Evolutionary conservation across 1,140 invertebrate species (phyloP), one percentile per base, ranked within the genome.

Genomic region (Lepidostoma basale): DNA sequence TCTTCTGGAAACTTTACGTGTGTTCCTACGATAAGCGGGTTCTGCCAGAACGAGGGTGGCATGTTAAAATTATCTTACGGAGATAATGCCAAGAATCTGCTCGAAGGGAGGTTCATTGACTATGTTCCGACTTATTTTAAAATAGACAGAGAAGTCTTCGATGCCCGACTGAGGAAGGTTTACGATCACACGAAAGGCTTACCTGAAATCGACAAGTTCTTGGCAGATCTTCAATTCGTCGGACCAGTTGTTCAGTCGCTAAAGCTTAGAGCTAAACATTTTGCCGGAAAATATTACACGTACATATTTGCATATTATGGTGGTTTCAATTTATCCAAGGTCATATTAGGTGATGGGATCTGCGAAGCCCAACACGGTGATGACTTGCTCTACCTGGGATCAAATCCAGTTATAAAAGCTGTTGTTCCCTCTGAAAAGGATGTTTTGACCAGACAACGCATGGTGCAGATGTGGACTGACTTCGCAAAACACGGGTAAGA

Each of bases 401-500:
- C 74, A 63, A 74, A 68, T 52, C 59, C 73, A 12, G 64, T 80
- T 1, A 70, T 74, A 3, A 66, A 59, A 18, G 70, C 47, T 1
- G 39, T 72, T 4, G 12, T 14, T 40, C 28, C 78, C 9, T 72
- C 77, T 30, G 76, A 77, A 3, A 74, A 73, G 3, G 81, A 82
- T 67, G 71, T 72, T 52, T 18, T 76, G 4, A 76, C 81, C 0
- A 67, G 73, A 44, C 66, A 81, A 22, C 76, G 76, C 67, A 78
- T 85, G 70, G 76, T 77, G 9, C 59, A 70, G 10, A 76, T 85
- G 77, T 84, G 83, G 83, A 79, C 81, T 1, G 81, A 84, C 60
- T 84, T 84, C 69, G 82, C 81, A n/a, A 83, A 78, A 75, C 78
- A 70, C 74, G 78, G 83, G 83, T 84, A 20, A 59, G 22, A n/a